Conservation (phyloP, 2,797 vertebrate genomes). For the Xyrichtys novacula region DNA sequence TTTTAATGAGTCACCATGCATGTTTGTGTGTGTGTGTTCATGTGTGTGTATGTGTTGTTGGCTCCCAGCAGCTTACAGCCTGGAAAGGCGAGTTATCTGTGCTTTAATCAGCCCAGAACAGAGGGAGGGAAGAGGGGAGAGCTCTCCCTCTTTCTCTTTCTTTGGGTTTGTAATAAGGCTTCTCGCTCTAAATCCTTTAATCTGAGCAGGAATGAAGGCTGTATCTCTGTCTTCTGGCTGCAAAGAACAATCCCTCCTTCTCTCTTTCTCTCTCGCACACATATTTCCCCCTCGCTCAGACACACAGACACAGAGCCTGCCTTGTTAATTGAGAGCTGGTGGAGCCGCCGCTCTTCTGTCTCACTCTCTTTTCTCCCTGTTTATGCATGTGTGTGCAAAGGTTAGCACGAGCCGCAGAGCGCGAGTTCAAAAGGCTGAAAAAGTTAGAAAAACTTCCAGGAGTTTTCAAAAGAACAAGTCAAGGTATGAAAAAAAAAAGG, state of each 20-base stretch:
- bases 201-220: slow-evolving; percentile 73
- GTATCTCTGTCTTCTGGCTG: slow-evolving; percentile 70
- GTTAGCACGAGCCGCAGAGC: slow-evolving; percentile 29
- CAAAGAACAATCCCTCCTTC: slow-evolving; percentile 58
- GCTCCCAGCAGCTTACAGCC: slow-evolving; percentile 48
- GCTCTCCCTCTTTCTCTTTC: slow-evolving; percentile 36
- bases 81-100: slow-evolving; percentile 62
- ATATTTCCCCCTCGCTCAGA: neutral
- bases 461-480: slow-evolving; percentile 3
- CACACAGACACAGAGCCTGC: slow-evolving; percentile 48
- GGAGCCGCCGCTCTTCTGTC: slow-evolving; percentile 26
- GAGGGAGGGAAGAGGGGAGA: slow-evolving; percentile 41
- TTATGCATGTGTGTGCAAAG: slow-evolving; percentile 27
- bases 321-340: slow-evolving; percentile 61
- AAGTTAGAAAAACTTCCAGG: slow-evolving; percentile 25
- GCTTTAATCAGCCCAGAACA: slow-evolving; percentile 69
- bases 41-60: slow-evolving; percentile 31
- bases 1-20: slow-evolving; percentile 39
- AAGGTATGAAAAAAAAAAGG: neutral
- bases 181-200: slow-evolving; percentile 77
- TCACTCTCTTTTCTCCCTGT: slow-evolving; percentile 16
- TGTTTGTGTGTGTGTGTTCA: slow-evolving; percentile 15
- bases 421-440: slow-evolving; percentile 13
- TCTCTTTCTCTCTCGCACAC: slow-evolving; percentile 9
- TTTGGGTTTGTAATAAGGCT: slow-evolving; percentile 64